Percentiles rank a stretch among this genome's conserved stretches.
phyloP scores from a whole-genome alignment of 2,797 vertebrate species.

The Aeoliscus strigatus region DNA sequence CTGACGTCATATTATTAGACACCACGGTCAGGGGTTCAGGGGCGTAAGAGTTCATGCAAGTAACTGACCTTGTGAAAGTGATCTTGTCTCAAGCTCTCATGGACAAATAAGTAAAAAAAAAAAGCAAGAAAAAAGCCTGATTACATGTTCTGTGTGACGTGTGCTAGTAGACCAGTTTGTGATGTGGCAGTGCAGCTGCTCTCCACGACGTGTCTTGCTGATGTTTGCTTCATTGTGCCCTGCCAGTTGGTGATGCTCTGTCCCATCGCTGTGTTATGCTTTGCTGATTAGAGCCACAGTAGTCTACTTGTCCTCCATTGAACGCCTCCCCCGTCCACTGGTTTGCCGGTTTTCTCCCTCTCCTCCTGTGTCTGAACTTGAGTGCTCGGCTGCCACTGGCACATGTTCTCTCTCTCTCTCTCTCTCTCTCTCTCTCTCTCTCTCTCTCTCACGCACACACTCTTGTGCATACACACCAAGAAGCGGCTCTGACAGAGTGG shows the following conservation, averaged over 20 bases:
- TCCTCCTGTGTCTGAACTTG: slow-evolving; percentile 39
- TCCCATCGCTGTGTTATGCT: slow-evolving; percentile 45
- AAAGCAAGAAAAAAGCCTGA: no score
- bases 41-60: slow-evolving; percentile 17
- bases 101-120: no score
- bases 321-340: slow-evolving; percentile 39
- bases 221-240: slow-evolving; percentile 51
- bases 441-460: slow-evolving; percentile 4
- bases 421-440: background rate
- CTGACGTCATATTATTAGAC: slow-evolving; percentile 39
- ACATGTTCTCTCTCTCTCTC: slow-evolving; percentile 40
- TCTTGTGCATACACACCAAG: slow-evolving; percentile 18
- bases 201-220: slow-evolving; percentile 48
- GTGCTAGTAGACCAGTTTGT: no score
- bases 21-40: slow-evolving; percentile 26
- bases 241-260: slow-evolving; percentile 35
- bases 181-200: no score
- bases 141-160: no score
- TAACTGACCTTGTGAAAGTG: no score
- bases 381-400: slow-evolving; percentile 57
- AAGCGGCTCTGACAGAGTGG: slow-evolving; percentile 46
- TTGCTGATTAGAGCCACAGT: slow-evolving; percentile 50
- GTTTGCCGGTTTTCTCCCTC: slow-evolving; percentile 19
- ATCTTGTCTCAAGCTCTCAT: no score
- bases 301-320: slow-evolving; percentile 47